Base-by-base conservation (phyloP, 1,140 invertebrate genomes). In the Leptinotarsa lineolata region DNA sequence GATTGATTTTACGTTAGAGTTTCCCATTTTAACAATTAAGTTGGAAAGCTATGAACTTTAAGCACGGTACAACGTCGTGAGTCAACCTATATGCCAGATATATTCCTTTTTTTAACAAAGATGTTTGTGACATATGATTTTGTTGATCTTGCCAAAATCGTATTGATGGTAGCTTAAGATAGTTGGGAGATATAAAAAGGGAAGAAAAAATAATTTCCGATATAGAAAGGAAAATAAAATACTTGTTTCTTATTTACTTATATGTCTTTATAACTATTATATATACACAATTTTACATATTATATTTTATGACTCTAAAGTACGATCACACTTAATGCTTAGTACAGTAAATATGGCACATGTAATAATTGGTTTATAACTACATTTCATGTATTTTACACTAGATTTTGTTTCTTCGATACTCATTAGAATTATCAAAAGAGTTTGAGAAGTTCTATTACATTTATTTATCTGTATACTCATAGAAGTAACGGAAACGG, bases 241-340 rank as follows among this genome's bases (percentile, higher is more conserved):
- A 54, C 48, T 5, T 54, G 13, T 54, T n/a, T 4, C 48, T 15
- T 54, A 54, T 54, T 39, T 39, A 11, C 30, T 39, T 39, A 54
- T 18, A 18, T 54, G n/a, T 54, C n/a, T 54, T 54, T 54, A 54
- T 16, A n/a, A 54, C n/a, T 54, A 54, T 54, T 54, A 54, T 80
- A 81, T 81, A 76, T 81, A 81, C 77, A 81, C 79, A 81, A 79
- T 77, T 80, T 81, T 81, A 81, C 78, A 81, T 74, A 78, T 61
- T 74, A 68, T 77, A 76, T 73, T 74, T 75, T 46, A 58, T 74
- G 71, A 45, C 58, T 79, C 73, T 79, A 76, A 75, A 76, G 58
- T 76, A 78, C 76, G 76, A 77, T 78, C 77, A 78, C 76, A 81
- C 79, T 70, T 77, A 77, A 78, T 76, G 77, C 76, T n/a, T 76